phyloP scores from a whole-genome alignment of 2,113 vertebrate species.

The Gila orcuttii region DNA sequence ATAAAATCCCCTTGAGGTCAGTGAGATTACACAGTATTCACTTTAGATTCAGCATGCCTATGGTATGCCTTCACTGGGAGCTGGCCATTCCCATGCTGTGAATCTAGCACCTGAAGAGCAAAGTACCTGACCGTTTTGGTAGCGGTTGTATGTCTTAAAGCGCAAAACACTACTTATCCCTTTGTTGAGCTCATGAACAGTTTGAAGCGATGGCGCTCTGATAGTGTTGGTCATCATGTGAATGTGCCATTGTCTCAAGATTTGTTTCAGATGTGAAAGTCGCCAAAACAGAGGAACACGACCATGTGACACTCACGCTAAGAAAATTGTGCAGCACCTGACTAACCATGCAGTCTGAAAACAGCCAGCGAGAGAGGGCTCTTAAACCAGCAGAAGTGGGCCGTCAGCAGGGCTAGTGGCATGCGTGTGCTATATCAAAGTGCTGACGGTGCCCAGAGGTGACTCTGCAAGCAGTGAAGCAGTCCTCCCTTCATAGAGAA shows the following conservation, averaged over 20 bases:
- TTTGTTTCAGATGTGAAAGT: not conserved
- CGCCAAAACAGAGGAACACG: not conserved
- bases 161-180: not conserved
- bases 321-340: conserved; percentile 8
- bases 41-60: conserved; percentile 19
- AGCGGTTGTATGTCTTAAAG: not conserved
- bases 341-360: conserved; percentile 19
- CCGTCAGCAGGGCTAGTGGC: not conserved
- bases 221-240: not conserved
- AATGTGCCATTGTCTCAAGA: conserved; percentile 23
- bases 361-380: not conserved
- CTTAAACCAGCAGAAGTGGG: conserved; percentile 13
- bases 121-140: not conserved
- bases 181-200: not conserved
- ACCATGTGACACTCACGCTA: conserved; percentile 37
- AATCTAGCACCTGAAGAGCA: conserved; percentile 30
- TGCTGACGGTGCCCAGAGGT: conserved; percentile 14
- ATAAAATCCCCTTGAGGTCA: conserved; percentile 24
- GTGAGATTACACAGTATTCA: conserved; percentile 30
- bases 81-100: conserved; percentile 18
- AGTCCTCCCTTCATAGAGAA: not conserved
- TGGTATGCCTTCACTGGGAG: not conserved
- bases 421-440: not conserved
- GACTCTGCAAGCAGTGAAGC: conserved; percentile 11
- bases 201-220: not conserved